phyloP scores from a whole-genome alignment of 2,797 vertebrate species.

The Acanthurus leucopareius region DNA sequence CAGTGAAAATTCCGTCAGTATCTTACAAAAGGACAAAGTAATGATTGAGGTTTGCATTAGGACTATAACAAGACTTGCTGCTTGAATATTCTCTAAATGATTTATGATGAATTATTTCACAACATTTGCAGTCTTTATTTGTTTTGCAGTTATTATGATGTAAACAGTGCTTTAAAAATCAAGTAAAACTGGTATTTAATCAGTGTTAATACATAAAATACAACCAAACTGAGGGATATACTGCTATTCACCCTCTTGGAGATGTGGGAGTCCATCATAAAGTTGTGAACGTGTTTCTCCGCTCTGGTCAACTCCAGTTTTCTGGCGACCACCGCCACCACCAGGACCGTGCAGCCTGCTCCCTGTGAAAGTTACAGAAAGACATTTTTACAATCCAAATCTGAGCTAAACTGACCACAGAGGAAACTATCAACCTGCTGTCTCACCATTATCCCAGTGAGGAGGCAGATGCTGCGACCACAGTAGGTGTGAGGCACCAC shows the following conservation, averaged over 20 bases:
- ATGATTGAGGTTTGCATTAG: too few species aligned
- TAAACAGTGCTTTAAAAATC: not conserved
- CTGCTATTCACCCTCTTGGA: slow-evolving; percentile 89
- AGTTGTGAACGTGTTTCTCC: slow-evolving; percentile 96
- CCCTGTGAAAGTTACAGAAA: slow-evolving; percentile 80
- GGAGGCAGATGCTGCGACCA: slow-evolving; percentile 94
- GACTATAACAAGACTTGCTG: not conserved
- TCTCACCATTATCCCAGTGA: slow-evolving; percentile 96
- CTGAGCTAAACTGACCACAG: not conserved
- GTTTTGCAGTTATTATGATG: not conserved
- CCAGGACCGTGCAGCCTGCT: slow-evolving; percentile 92
- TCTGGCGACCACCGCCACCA: slow-evolving; percentile 95
- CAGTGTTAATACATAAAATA: not conserved
- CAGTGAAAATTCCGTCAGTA: not conserved
- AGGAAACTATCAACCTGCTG: not conserved
- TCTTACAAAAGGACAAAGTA: not conserved
- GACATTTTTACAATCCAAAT: not conserved
- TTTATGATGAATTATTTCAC: not conserved
- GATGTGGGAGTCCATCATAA: slow-evolving; percentile 98
- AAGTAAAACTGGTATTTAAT: not conserved
- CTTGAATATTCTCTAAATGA: not conserved
- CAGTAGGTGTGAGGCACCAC: slow-evolving; percentile 98
- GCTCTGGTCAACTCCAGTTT: slow-evolving; percentile 96
- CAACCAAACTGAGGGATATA: not conserved
- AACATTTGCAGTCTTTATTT: not conserved